Evolutionary conservation across 2,113 vertebrate species (phyloP).

Genomic region (Apodemus speciosus): DNA sequence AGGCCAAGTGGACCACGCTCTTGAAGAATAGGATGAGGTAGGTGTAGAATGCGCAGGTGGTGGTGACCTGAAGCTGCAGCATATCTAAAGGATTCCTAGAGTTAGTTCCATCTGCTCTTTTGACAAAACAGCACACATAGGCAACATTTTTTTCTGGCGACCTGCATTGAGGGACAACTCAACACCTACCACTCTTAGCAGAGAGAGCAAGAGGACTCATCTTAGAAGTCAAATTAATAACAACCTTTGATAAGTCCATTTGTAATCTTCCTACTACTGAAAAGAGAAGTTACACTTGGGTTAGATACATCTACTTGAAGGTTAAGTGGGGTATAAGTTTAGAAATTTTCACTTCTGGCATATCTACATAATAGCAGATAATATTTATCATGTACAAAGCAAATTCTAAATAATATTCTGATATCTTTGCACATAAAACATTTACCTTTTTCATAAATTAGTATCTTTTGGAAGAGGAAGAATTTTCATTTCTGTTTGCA

Average conservation of each 20-base stretch:
- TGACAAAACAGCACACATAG: background rate
- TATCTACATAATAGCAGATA: background rate
- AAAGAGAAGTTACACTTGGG: background rate
- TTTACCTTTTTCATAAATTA: background rate
- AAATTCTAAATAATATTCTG: background rate
- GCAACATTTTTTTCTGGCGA: background rate
- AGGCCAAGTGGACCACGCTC: conserved; percentile 74
- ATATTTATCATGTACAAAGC: background rate
- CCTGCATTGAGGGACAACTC: background rate
- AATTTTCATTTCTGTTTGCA: background rate
- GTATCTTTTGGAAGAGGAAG: background rate
- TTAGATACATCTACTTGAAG: background rate
- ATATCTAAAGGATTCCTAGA: background rate
- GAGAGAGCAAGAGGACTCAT: background rate
- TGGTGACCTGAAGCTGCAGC: conserved; percentile 69
- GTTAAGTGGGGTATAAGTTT: background rate
- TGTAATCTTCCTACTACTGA: background rate
- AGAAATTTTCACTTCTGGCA: background rate
- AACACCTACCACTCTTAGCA: background rate
- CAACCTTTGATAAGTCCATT: background rate
- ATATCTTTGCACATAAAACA: background rate
- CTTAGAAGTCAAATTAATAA: background rate
- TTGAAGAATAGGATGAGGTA: conserved; percentile 84
- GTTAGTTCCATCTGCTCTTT: conserved; percentile 18
- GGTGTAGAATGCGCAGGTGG: conserved; percentile 76